Base-by-base conservation (phyloP, 2,797 vertebrate species). In the Pseudochirops cupreus region DNA sequence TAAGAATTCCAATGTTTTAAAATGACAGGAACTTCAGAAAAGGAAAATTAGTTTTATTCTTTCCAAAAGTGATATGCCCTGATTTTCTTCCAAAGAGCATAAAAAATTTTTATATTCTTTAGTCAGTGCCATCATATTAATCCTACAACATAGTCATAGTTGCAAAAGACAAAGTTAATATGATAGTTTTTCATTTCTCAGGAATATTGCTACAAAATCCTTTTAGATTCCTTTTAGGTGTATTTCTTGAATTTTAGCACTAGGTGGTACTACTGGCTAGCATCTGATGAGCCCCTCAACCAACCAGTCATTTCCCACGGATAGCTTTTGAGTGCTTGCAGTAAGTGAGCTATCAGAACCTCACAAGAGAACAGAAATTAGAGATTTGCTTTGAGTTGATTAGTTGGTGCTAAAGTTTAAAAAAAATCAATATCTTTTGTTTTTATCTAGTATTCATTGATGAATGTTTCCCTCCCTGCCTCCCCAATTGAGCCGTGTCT, bases 211-310 rank as follows among this genome's bases (percentile, higher is more conserved):
- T 74, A 24, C n/a, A 39, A 12, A 74, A 74, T 74, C 39, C 18
- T 74, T 74, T 74, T 21, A 9, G n/a, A 39, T 74, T 74, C 54
- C 29, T 13, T 92, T 90, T 92, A 50, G 33, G 21, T 97, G 96
- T 62, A 92, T 67, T 95, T 97, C 91, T 96, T 52, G 2, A 52
- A 54, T 4, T 26, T 92, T 33, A 95, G 87, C 97, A 96, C 95
- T 94, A 97, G 97, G 53, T 93, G 97, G 96, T 54, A 31, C 74
- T 67, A 58, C 91, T 95, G 50, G 29, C 93, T 90, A 87, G 90
- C 90, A 0, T 97, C 93, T 93, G 57, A 28, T 55, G 13, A 50
- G 26, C 16, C 7, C 56, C 62, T 94, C 1, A 39, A 39, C n/a
- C 39, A n/a, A 82, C 18, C 21, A 24, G 55, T 3, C 24, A 1